Evolutionary conservation across 2,113 vertebrate species (phyloP), one percentile per base, ranked within the genome.

Genomic region (Pygoscelis antarcticus): DNA sequence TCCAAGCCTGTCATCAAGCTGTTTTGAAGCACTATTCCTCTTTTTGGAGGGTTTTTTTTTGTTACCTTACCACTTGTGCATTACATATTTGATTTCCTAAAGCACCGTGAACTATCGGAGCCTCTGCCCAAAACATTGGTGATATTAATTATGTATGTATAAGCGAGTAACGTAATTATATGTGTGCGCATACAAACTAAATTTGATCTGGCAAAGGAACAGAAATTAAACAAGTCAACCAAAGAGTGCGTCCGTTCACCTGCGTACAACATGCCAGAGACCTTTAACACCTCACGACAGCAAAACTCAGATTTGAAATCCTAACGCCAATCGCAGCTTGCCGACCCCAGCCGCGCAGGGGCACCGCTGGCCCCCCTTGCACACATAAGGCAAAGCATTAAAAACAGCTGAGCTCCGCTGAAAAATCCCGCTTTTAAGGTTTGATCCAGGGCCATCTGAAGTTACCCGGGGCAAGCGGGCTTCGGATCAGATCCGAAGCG

Each of bases 261-360:
- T 54, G 25, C 16, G n/a, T 46, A 36, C 55, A 68, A 52, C 0
- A 0, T 49, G 57, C 57, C 47, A 30, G 51, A 66, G 55, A 82
- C 16, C 36, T 91, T 76, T 11, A 78, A 54, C 8, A 4, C 17
- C 34, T 54, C 61, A 29, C 0, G 0, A 34, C 1, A 14, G 58
- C 9, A 38, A 29, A 83, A 83, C n/a, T 34, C 34, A 40, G 68
- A 46, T 47, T 40, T 21, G 49, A 54, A 85, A 57, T 47, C 68
- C 47, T 34, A 18, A 21, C 7, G 16, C 46, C 34, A 51, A 86
- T 54, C 68, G 18, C 64, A 52, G 7, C 14, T 10, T 32, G 20
- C 49, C 0, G 1, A 25, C 21, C 61, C 46, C 27, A 10, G 26
- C 8, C 0, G 7, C 3, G 11, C 51, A 27, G 19, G 34, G 47